Conservation (phyloP, 2,113 vertebrate genomes). For the Montifringilla adamsi region DNA sequence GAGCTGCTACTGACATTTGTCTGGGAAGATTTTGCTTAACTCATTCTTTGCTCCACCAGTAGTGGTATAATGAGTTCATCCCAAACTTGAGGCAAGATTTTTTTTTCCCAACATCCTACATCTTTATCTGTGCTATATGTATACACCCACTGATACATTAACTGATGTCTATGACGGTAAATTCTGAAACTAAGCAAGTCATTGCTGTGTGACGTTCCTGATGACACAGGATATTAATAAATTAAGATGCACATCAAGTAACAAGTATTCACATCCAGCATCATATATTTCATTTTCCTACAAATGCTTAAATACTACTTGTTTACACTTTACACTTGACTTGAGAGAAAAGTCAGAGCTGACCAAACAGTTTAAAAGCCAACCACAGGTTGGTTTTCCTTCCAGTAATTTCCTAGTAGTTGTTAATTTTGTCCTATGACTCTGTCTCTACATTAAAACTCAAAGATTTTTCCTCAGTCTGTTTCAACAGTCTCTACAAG, state of each 20-base stretch:
- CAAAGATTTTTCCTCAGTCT: background rate
- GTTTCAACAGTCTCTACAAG: background rate
- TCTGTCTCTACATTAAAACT: background rate
- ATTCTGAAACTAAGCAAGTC: background rate
- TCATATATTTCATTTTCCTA: background rate
- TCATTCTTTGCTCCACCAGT: background rate
- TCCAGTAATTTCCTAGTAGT: background rate
- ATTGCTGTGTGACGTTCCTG: background rate
- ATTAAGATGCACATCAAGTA: background rate
- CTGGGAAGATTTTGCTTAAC: constrained; percentile 32
- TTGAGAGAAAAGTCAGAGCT: background rate
- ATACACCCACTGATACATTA: background rate
- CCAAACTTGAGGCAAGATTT: background rate
- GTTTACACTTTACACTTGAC: background rate
- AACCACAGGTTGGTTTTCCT: background rate
- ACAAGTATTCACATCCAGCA: background rate
- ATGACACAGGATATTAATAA: background rate
- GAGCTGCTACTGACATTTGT: background rate
- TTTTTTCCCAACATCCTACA: background rate
- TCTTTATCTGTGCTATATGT: background rate
- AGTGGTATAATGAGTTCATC: background rate
- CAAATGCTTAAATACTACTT: background rate
- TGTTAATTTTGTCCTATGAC: background rate
- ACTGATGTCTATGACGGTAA: background rate
- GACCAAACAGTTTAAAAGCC: background rate